Evolutionary conservation across 2,797 vertebrate species (phyloP).

Genomic region (Neosilurus mollespiculum): DNA sequence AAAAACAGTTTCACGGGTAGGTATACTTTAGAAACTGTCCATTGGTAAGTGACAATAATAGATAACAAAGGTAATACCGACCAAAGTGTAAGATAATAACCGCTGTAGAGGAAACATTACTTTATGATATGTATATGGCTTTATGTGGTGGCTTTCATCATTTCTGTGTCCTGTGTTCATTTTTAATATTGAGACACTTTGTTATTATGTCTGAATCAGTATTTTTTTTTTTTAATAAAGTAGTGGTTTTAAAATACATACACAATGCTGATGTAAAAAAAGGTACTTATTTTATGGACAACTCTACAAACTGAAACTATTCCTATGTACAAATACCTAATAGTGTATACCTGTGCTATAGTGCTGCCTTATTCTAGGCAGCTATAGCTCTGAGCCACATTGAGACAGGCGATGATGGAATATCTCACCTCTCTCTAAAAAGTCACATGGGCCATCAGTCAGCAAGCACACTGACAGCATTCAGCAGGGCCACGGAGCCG

Average conservation of each 20-base stretch:
- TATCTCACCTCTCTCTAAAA: conserved; percentile 27
- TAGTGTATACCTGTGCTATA: background rate
- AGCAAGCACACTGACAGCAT: conserved; percentile 25
- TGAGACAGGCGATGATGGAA: conserved; percentile 1
- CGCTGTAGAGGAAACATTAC: background rate
- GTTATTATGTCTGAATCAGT: background rate
- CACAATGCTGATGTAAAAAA: background rate
- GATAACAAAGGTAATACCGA: background rate
- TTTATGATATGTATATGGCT: too few relatives aligned
- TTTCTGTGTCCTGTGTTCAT: background rate
- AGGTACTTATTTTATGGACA: background rate
- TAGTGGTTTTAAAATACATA: background rate
- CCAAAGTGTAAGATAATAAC: background rate
- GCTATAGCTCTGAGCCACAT: background rate
- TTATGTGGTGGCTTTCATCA: background rate
- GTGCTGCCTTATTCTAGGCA: background rate
- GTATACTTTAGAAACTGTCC: background rate
- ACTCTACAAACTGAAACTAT: background rate
- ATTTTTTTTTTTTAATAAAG: background rate
- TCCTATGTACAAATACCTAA: background rate
- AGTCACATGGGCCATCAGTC: conserved; percentile 33
- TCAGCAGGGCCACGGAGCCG: conserved; percentile 12
- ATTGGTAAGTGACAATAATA: background rate
- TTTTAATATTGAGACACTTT: background rate
- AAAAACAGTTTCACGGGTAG: background rate